phyloP scores from a whole-genome alignment of 1,140 invertebrate species.

The Drosophila mauritiana region DNA sequence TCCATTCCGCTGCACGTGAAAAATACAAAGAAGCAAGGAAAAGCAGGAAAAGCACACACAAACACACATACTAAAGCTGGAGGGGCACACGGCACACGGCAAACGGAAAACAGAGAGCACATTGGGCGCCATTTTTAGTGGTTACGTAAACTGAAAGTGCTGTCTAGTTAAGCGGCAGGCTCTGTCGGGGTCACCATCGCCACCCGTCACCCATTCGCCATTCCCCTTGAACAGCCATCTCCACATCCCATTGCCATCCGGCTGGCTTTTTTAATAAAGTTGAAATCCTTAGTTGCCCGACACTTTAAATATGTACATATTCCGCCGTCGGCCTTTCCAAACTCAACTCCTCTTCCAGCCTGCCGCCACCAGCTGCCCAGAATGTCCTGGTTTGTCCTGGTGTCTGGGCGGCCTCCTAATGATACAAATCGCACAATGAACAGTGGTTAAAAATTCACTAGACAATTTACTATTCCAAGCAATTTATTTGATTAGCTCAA shows the following conservation, averaged over 20 bases:
- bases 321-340: constrained; percentile 15
- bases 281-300: constrained; percentile 53
- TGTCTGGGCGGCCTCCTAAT: constrained; percentile 25
- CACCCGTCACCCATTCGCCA: too few relatives aligned
- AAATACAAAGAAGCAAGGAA: neutral
- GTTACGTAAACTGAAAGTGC: constrained; percentile 76
- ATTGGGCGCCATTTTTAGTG: constrained; percentile 61
- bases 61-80: neutral
- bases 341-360: neutral
- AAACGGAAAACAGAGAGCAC: constrained; percentile 38
- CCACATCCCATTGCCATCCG: neutral
- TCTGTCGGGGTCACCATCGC: constrained; percentile 18
- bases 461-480: constrained; percentile 9
- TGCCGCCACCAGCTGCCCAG: constrained; percentile 5
- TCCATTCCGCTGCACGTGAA: constrained; percentile 41
- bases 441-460: constrained; percentile 17
- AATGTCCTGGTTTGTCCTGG: constrained; percentile 7
- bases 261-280: constrained; percentile 64
- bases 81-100: constrained; percentile 5
- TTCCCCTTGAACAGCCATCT: too few relatives aligned
- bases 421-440: constrained; percentile 42
- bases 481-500: constrained; percentile 11
- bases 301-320: constrained; percentile 59
- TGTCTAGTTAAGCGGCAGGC: constrained; percentile 32
- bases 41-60: constrained; percentile 24